These are phyloP conservation scores for Dorcus hopei DNA, from an alignment of 2,888 invertebrate genomes.

Conservation along the genomic window DNA sequence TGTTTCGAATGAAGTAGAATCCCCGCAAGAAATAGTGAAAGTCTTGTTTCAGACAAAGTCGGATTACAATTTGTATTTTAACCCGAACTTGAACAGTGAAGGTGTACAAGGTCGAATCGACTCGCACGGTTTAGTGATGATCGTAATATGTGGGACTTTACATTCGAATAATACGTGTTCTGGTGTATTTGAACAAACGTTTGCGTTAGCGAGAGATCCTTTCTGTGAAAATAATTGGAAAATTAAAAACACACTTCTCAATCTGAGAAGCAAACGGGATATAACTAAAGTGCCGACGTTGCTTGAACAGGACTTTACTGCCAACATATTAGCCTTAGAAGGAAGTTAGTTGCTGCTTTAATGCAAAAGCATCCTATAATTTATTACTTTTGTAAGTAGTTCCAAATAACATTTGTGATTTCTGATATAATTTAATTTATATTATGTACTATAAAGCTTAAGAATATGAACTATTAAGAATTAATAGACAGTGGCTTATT, in stretches of 20 bases:
- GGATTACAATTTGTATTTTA: constrained; percentile 55
- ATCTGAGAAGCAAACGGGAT: constrained; percentile 44
- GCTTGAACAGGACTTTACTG: constrained; percentile 19
- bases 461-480: no score
- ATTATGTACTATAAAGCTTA: no score
- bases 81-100: constrained; percentile 57
- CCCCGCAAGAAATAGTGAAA: constrained; percentile 43
- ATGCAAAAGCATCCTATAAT: not conserved
- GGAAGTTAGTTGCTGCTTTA: not conserved
- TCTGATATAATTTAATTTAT: no score
- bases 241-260: constrained; percentile 57
- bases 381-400: no score
- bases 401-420: no score
- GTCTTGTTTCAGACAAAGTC: constrained; percentile 44
- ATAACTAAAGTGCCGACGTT: constrained; percentile 16
- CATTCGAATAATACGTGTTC: constrained; percentile 53
- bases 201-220: constrained; percentile 63
- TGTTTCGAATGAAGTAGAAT: constrained; percentile 34
- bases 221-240: constrained; percentile 64
- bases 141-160: constrained; percentile 62
- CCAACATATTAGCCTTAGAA: constrained; percentile 15
- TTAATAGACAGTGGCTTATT: no score
- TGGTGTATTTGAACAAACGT: constrained; percentile 65
- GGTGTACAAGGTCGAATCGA: constrained; percentile 59
- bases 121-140: constrained; percentile 60